Percentiles rank a stretch among this genome's conserved stretches.
phyloP scores from a whole-genome alignment of 2,113 vertebrate genomes.

The Stegostoma tigrinum region DNA sequence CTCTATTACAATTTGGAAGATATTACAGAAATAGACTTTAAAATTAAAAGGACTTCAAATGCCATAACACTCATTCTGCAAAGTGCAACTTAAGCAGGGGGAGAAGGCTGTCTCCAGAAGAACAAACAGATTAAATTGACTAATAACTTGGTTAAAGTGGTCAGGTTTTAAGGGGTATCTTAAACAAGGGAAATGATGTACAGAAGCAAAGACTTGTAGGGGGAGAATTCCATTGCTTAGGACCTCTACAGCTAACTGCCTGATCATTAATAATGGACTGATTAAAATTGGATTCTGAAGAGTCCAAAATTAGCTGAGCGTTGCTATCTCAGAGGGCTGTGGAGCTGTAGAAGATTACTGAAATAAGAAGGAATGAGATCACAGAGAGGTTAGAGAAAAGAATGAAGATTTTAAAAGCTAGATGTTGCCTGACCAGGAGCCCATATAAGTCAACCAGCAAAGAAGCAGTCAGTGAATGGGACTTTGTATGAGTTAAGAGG shows the following conservation, averaged over 20 bases:
- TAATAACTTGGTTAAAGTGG: not conserved
- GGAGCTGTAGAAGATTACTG: no score
- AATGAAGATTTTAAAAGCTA: no score
- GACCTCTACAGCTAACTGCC: not conserved
- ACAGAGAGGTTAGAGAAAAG: no score
- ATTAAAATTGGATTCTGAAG: not conserved
- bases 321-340: not conserved
- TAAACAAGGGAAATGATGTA: not conserved
- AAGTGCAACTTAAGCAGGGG: no score
- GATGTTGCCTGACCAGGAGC: not conserved
- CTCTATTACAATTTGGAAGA: no score
- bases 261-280: not conserved
- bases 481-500: not conserved
- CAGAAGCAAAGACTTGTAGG: not conserved
- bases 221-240: not conserved
- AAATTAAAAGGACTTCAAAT: no score
- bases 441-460: not conserved
- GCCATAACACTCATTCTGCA: no score
- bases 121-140: no score
- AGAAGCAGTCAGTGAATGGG: not conserved
- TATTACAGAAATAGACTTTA: no score
- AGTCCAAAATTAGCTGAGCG: not conserved
- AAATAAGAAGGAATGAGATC: no score
- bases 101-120: no score
- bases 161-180: not conserved